phyloP scores from a whole-genome alignment of 2,797 vertebrate species.

The Balearica regulorum region DNA sequence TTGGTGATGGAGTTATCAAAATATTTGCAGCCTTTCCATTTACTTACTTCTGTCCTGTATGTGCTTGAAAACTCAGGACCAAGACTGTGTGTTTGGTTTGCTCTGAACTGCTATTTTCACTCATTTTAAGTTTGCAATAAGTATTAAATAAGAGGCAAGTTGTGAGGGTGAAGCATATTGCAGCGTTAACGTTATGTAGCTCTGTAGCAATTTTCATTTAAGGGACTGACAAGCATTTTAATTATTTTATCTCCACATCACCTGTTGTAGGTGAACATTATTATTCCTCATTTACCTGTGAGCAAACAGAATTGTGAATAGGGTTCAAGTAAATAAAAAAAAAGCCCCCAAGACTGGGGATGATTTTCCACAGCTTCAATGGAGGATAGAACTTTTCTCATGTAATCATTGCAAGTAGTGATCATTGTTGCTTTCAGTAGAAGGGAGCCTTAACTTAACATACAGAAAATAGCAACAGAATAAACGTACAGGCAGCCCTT shows the following conservation, averaged over 20 bases:
- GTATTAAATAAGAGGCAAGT: not conserved
- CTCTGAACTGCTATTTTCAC: not conserved
- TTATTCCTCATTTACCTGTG: not conserved
- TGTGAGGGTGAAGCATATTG: not conserved
- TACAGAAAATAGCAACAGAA: not conserved
- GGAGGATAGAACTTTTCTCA: not conserved
- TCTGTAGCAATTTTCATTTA: not conserved
- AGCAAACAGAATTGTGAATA: not conserved
- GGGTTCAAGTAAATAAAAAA: not conserved
- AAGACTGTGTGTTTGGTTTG: not conserved
- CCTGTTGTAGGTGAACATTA: not conserved
- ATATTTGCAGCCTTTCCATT: not conserved
- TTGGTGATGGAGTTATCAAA: not conserved
- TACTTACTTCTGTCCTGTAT: not conserved
- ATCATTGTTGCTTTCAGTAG: not conserved
- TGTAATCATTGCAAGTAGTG: not conserved
- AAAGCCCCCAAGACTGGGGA: not conserved
- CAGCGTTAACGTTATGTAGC: not conserved
- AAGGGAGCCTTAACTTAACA: not conserved
- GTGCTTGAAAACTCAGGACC: not conserved
- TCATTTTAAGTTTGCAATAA: not conserved
- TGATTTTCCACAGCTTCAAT: not conserved
- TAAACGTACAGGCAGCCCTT: not conserved
- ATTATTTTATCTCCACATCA: not conserved
- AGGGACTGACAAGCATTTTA: not conserved